phyloP scores from a whole-genome alignment of 2,888 invertebrate species.

The Cheilosia urbana region DNA sequence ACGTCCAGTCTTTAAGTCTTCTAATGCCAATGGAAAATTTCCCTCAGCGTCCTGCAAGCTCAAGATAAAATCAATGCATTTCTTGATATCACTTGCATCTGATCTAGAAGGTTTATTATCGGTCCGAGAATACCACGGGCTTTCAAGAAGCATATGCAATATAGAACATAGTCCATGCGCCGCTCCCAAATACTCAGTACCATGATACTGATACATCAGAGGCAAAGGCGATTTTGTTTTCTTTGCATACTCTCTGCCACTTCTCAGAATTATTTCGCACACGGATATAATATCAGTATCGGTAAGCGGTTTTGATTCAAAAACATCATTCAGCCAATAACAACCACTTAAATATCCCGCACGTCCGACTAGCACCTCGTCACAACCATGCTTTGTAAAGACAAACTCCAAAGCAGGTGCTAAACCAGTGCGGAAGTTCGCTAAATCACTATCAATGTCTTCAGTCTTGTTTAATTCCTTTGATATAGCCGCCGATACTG shows the following conservation, averaged over 20 bases:
- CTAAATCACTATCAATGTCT: constrained; percentile 82
- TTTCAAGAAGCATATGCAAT: constrained; percentile 87
- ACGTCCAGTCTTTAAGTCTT: constrained; percentile 85
- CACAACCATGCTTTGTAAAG: constrained; percentile 89
- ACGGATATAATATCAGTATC: constrained; percentile 86
- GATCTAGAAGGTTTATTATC: constrained; percentile 79
- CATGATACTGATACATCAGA: constrained; percentile 89
- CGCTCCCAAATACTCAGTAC: constrained; percentile 85
- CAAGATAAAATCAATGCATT: constrained; percentile 87
- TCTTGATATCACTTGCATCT: constrained; percentile 85
- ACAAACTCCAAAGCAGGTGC: constrained; percentile 84
- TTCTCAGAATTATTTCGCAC: constrained; percentile 88
- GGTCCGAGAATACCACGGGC: constrained; percentile 83
- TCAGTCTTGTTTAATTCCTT: constrained; percentile 83
- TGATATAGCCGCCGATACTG: constrained; percentile 88
- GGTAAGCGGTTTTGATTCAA: constrained; percentile 80
- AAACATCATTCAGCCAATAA: constrained; percentile 87
- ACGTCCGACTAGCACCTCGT: constrained; percentile 94
- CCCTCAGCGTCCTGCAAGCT: constrained; percentile 87
- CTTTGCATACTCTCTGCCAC: constrained; percentile 88
- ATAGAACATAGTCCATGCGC: constrained; percentile 88
- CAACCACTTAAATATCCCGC: constrained; percentile 92
- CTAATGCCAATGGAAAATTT: constrained; percentile 91
- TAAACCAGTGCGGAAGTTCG: constrained; percentile 82
- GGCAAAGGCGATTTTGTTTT: constrained; percentile 86